Conservation (phyloP, 1,140 invertebrate species). For the Cydia splendana region DNA sequence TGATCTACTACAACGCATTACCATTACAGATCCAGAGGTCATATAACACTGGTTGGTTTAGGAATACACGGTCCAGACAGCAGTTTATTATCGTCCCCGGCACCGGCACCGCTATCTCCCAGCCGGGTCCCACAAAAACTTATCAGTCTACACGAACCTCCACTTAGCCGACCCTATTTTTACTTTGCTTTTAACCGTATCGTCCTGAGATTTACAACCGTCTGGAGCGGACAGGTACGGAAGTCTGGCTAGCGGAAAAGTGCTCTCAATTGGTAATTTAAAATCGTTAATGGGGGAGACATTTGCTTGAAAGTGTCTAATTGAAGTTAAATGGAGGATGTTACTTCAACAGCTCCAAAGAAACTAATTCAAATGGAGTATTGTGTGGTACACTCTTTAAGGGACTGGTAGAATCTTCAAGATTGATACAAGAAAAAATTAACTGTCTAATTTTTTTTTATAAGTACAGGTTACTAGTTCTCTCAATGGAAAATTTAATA, state of each 20-base stretch:
- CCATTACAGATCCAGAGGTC: background rate
- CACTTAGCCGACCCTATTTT: constrained; percentile 72
- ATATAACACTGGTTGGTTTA: background rate
- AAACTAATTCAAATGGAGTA: background rate
- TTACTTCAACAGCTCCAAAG: background rate
- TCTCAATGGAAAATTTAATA: too few relatives aligned
- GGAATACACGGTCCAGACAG: background rate
- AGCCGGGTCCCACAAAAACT: constrained; percentile 73
- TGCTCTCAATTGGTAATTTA: constrained; percentile 56
- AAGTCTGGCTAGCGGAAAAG: constrained; percentile 67
- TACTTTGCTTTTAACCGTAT: constrained; percentile 73
- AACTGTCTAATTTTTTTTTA: too few relatives aligned
- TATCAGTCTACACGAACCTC: constrained; percentile 73
- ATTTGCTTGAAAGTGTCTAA: constrained; percentile 39
- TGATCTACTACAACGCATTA: background rate
- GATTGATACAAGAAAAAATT: too few relatives aligned
- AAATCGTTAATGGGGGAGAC: constrained; percentile 49
- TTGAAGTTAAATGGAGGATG: constrained; percentile 33
- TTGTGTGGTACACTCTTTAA: background rate
- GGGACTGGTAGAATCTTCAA: too few relatives aligned
- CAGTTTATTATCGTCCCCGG: constrained; percentile 65
- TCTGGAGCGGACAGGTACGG: constrained; percentile 67
- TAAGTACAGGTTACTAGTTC: too few relatives aligned
- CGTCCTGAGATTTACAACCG: constrained; percentile 67
- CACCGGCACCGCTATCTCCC: constrained; percentile 57